Percentiles rank a stretch among this genome's conserved stretches.
phyloP scores from a whole-genome alignment of 2,888 invertebrate genomes.

The Protonemura montana region DNA sequence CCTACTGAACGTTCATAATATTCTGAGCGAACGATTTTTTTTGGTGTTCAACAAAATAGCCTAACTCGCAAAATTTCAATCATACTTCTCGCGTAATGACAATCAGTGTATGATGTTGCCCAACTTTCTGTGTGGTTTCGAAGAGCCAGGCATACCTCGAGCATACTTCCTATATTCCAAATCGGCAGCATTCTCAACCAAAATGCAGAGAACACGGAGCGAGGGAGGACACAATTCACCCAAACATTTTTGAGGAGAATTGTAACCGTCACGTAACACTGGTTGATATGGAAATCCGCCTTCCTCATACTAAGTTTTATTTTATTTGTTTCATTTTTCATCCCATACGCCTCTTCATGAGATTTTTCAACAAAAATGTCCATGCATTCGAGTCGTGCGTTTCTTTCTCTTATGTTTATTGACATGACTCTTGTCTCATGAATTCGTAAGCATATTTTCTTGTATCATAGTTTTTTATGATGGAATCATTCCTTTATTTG shows the following conservation, averaged over 20 bases:
- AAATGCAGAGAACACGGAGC: not conserved
- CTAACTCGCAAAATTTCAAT: constrained; percentile 20
- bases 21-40: constrained; percentile 1
- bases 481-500: not conserved
- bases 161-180: not conserved
- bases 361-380: constrained; percentile 40
- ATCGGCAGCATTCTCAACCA: not conserved
- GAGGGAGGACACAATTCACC: not conserved
- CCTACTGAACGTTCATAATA: not conserved
- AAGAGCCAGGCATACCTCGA: constrained; percentile 15
- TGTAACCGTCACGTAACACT: constrained; percentile 28
- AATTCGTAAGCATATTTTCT: constrained; percentile 39
- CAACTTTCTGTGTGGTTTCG: not conserved
- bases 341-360: constrained; percentile 34
- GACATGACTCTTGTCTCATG: constrained; percentile 44
- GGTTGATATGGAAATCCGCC: constrained; percentile 40
- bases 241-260: not conserved
- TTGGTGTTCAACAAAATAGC: not conserved
- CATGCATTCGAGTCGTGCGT: constrained; percentile 23
- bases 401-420: constrained; percentile 44
- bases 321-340: constrained; percentile 48
- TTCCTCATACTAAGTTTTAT: constrained; percentile 42
- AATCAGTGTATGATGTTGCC: not conserved
- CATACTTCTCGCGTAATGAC: constrained; percentile 24
- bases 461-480: constrained; percentile 7